Evolutionary conservation across 2,888 invertebrate species (phyloP), one percentile per base, ranked within the genome.

Genomic region (Hydrotaea diabolus): DNA sequence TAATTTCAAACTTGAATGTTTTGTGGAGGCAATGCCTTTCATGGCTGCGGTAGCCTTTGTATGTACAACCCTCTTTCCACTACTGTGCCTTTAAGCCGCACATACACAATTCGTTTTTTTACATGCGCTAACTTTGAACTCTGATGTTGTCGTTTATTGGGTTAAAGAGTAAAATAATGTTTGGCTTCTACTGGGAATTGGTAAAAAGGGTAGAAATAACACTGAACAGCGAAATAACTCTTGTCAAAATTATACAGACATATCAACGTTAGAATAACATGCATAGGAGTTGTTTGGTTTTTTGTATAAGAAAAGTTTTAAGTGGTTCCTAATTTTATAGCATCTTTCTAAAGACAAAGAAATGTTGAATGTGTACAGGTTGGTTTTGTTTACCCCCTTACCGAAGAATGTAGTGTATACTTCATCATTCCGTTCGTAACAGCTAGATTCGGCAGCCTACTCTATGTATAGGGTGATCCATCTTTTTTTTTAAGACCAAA

Each of bases 121-220:
- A 4, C 31, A 43, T 64, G 23, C 57, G n/a, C 71, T 36, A 74
- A 23, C 74, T 74, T 74, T 62, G 26, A 74, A 73, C 39, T 59
- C 17, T 59, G 0, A 46, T 23, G 62, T 26, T 26, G 74, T 46
- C 59, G 46, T 74, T 43, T 74, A 62, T 74, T 62, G 59, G 59
- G 26, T 46, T 23, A 74, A 43, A 62, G 59, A 74, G 59, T 62
- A 74, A 59, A 62, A 62, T 46, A 46, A 43, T 46, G 43, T 46
- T 73, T 62, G 13, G 43, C 46, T n/a, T 59, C 74, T 4, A 23
- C 39, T 26, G 74, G 74, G 74, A 62, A 74, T 74, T 46, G 23
- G 13, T 46, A 46, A 3, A 13, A 23, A 31, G n/a, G n/a, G n/a
- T n/a, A 31, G 3, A 31, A 7, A 31, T 31, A 31, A n/a, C n/a